Conservation (phyloP, 2,797 vertebrate species). For the Urophycis tenuis region DNA sequence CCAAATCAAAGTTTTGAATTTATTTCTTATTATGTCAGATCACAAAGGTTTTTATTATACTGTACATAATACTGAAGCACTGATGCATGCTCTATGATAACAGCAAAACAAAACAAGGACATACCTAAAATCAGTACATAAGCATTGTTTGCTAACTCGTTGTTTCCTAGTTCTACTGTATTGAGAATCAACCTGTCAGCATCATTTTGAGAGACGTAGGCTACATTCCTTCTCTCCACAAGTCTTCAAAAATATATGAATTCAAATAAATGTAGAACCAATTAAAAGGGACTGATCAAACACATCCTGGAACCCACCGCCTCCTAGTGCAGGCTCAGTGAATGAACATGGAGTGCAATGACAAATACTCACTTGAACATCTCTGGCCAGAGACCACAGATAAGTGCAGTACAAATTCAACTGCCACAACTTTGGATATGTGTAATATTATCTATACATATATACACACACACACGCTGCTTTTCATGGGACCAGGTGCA, state of each 20-base stretch:
- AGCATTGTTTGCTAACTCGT: slow-evolving; percentile 18
- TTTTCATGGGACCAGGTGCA: slow-evolving; percentile 44
- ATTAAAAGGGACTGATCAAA: slow-evolving; percentile 17
- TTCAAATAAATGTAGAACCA: slow-evolving; percentile 19
- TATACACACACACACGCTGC: slow-evolving; percentile 59
- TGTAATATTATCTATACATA: slow-evolving; percentile 54
- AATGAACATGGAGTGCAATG: slow-evolving; percentile 32
- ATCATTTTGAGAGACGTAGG: neutral
- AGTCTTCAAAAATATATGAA: slow-evolving; percentile 17
- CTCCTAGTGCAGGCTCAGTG: slow-evolving; percentile 28
- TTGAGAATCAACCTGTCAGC: neutral
- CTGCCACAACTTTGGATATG: slow-evolving; percentile 42
- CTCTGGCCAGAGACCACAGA: slow-evolving; percentile 34
- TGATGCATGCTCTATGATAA: slow-evolving; percentile 56
- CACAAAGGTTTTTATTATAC: slow-evolving; percentile 27
- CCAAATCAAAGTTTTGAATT: no score
- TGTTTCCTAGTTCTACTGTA: neutral
- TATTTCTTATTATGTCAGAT: slow-evolving; percentile 54
- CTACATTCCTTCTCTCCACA: neutral
- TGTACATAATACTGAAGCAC: slow-evolving; percentile 51
- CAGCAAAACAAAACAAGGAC: slow-evolving; percentile 39
- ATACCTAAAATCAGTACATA: slow-evolving; percentile 30
- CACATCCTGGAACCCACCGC: slow-evolving; percentile 10
- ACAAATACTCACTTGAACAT: slow-evolving; percentile 33
- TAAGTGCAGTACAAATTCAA: slow-evolving; percentile 54